Conservation (phyloP, 2,888 invertebrate genomes). For the Neoscelio sp. region DNA sequence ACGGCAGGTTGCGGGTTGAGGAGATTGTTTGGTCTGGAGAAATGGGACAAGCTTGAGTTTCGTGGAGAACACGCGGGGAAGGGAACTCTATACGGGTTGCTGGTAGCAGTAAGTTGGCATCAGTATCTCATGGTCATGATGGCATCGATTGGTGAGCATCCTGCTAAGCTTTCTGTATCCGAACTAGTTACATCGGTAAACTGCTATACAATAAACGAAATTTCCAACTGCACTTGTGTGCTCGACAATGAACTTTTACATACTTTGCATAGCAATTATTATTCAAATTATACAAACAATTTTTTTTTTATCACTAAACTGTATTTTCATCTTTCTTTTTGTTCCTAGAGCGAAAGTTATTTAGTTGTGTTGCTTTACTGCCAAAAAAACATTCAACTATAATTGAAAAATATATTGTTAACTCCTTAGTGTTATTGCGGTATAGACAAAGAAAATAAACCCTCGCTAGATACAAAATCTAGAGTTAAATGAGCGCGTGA, state of each 20-base stretch:
- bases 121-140: slow-evolving; percentile 68
- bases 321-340: too few relatives aligned
- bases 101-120: slow-evolving; percentile 69
- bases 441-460: too few relatives aligned
- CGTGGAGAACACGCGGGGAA: slow-evolving; percentile 56
- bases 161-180: slow-evolving; percentile 64
- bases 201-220: slow-evolving; percentile 50
- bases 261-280: slow-evolving; percentile 16
- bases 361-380: too few relatives aligned
- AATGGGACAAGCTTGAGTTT: slow-evolving; percentile 61
- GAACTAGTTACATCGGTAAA: slow-evolving; percentile 65
- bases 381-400: too few relatives aligned
- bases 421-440: too few relatives aligned
- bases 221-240: slow-evolving; percentile 38
- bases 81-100: slow-evolving; percentile 49
- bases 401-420: too few relatives aligned
- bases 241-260: slow-evolving; percentile 35
- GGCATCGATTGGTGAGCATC: slow-evolving; percentile 73
- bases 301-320: too few relatives aligned
- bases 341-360: too few relatives aligned
- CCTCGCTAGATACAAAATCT: too few relatives aligned
- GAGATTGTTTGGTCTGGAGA: slow-evolving; percentile 65
- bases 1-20: slow-evolving; percentile 54
- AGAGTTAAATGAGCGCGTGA: too few relatives aligned
- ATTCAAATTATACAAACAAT: not conserved